Conservation (phyloP, 1,140 invertebrate species). For the Zaprionus ghesquierei region DNA sequence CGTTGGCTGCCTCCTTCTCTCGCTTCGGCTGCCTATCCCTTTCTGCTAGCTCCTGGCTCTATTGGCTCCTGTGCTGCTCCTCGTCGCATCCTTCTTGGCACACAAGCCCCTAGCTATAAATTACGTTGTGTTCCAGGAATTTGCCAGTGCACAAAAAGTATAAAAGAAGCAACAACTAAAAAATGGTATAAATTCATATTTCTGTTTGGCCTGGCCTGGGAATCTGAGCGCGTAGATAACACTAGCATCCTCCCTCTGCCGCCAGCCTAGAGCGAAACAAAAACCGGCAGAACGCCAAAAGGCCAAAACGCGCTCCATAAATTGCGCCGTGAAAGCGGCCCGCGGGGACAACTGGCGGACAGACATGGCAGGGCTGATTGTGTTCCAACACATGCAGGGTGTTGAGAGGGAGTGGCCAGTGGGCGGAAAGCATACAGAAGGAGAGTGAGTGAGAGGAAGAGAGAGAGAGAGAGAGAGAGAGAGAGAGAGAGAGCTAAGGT, state of each 20-base stretch:
- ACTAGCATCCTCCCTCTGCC: neutral
- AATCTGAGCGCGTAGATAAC: slow-evolving; percentile 43
- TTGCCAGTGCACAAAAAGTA: slow-evolving; percentile 43
- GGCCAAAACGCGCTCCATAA: slow-evolving; percentile 69
- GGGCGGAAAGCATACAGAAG: neutral
- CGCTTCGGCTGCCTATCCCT: neutral
- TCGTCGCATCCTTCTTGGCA: slow-evolving; percentile 43
- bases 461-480: neutral
- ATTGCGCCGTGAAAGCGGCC: slow-evolving; percentile 58
- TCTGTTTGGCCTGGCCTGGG: slow-evolving; percentile 34
- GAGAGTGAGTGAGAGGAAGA: neutral
- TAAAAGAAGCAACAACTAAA: slow-evolving; percentile 28
- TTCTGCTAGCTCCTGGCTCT: neutral
- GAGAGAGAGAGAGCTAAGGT: slow-evolving; percentile 6
- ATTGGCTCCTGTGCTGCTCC: neutral
- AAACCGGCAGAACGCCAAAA: slow-evolving; percentile 56
- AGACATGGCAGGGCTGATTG: neutral
- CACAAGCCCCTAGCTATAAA: slow-evolving; percentile 67
- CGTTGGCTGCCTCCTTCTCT: neutral
- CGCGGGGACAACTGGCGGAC: slow-evolving; percentile 15
- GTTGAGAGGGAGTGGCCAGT: neutral
- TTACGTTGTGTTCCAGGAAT: slow-evolving; percentile 74
- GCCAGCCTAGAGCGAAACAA: slow-evolving; percentile 34
- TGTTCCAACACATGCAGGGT: neutral
- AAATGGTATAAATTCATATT: slow-evolving; percentile 63